Conservation (phyloP, 2,888 invertebrate species). For the Acronicta alni region DNA sequence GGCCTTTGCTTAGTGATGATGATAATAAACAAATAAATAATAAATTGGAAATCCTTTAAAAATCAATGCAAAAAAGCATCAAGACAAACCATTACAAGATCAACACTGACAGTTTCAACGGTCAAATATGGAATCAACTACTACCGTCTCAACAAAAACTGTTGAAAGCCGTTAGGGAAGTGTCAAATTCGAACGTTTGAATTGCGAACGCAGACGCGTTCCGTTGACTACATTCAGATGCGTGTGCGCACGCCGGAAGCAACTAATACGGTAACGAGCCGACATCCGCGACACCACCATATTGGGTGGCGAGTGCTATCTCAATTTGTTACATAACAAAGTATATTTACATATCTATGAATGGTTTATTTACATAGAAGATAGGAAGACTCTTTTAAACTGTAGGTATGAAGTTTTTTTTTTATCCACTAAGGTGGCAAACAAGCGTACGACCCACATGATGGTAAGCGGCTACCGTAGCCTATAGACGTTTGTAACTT, state of each 20-base stretch:
- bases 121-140: constrained; percentile 20
- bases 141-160: constrained; percentile 38
- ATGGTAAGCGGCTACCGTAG: too few species aligned
- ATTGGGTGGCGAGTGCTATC: constrained; percentile 55
- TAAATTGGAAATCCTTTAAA: too few species aligned
- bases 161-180: constrained; percentile 51
- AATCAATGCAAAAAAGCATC: too few species aligned
- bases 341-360: constrained; percentile 35
- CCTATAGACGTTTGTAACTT: too few species aligned
- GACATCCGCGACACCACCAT: constrained; percentile 73
- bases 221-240: constrained; percentile 73
- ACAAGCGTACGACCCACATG: too few species aligned
- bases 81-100: too few species aligned
- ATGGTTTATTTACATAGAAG: constrained; percentile 44
- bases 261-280: constrained; percentile 79
- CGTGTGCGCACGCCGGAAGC: constrained; percentile 77
- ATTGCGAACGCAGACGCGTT: constrained; percentile 76
- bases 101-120: background rate
- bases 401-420: too few species aligned
- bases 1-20: too few species aligned
- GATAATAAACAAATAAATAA: too few species aligned
- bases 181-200: constrained; percentile 70
- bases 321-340: constrained; percentile 48
- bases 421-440: too few species aligned
- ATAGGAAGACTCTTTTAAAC: constrained; percentile 13